Evolutionary conservation across 1,140 invertebrate genomes (phyloP).

Genomic region (Potamilus streckersoni): DNA sequence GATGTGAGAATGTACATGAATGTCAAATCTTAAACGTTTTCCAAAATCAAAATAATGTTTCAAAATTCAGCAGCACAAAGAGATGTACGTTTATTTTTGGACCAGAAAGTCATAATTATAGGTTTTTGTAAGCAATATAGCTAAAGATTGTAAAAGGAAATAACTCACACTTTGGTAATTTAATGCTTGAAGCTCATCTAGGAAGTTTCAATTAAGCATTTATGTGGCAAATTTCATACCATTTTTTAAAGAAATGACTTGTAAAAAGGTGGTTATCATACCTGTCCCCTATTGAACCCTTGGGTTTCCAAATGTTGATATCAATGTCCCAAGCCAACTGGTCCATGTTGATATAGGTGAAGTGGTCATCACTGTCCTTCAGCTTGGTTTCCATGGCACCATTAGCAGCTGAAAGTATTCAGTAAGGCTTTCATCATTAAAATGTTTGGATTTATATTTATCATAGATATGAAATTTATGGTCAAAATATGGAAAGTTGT

Average conservation of each 20-base stretch:
- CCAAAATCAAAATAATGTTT: too few species aligned
- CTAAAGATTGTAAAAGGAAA: too few species aligned
- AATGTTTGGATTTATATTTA: neutral
- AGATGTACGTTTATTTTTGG: too few species aligned
- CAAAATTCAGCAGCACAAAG: too few species aligned
- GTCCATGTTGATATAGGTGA: conserved; percentile 60
- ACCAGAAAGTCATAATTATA: too few species aligned
- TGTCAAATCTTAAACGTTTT: too few species aligned
- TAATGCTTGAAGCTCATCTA: too few species aligned
- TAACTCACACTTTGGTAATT: too few species aligned
- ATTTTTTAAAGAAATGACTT: neutral
- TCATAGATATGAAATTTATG: neutral
- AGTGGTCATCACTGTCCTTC: conserved; percentile 58
- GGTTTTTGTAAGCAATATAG: too few species aligned
- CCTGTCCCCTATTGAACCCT: conserved; percentile 61
- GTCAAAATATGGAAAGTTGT: neutral
- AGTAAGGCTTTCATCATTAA: neutral
- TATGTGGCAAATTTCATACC: too few species aligned
- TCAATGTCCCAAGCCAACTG: conserved; percentile 53
- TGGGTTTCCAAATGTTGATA: conserved; percentile 58
- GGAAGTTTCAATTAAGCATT: too few species aligned
- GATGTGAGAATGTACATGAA: too few species aligned
- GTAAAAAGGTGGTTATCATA: conserved; percentile 21
- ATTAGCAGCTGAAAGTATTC: conserved; percentile 43
- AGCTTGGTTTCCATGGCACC: conserved; percentile 60